These are phyloP conservation scores for Agelaius phoeniceus DNA, from an alignment of 2,113 vertebrate genomes.

Conservation along the genomic window DNA sequence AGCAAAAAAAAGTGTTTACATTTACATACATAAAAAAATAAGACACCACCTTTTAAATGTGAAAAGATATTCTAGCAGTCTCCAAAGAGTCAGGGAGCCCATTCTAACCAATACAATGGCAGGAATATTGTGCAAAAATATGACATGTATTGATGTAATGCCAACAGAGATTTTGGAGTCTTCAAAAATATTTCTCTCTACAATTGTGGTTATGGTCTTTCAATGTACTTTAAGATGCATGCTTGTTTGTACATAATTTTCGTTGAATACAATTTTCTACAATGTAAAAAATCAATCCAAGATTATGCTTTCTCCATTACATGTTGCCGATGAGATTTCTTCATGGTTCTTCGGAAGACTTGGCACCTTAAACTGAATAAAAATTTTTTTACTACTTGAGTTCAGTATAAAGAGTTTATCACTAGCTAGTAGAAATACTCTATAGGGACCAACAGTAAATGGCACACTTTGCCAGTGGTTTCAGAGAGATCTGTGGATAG, in stretches of 20 bases:
- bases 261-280: neutral
- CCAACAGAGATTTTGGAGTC: neutral
- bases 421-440: neutral
- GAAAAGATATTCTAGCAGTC: neutral
- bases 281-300: neutral
- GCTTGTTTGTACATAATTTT: neutral
- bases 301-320: neutral
- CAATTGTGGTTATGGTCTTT: neutral
- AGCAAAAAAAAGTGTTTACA: neutral
- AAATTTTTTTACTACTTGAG: neutral
- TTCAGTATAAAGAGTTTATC: neutral
- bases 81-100: neutral
- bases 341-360: neutral
- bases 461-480: neutral
- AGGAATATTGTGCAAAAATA: neutral
- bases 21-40: neutral
- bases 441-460: neutral
- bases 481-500: neutral
- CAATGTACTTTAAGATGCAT: neutral
- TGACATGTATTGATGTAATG: fast-evolving
- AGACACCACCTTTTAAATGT: neutral
- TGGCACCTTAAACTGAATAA: neutral
- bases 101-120: neutral
- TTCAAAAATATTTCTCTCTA: neutral
- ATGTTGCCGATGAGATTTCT: neutral